These are phyloP conservation scores for Fopius arisanus DNA, from an alignment of 1,140 invertebrate species.

Conservation along the genomic window DNA sequence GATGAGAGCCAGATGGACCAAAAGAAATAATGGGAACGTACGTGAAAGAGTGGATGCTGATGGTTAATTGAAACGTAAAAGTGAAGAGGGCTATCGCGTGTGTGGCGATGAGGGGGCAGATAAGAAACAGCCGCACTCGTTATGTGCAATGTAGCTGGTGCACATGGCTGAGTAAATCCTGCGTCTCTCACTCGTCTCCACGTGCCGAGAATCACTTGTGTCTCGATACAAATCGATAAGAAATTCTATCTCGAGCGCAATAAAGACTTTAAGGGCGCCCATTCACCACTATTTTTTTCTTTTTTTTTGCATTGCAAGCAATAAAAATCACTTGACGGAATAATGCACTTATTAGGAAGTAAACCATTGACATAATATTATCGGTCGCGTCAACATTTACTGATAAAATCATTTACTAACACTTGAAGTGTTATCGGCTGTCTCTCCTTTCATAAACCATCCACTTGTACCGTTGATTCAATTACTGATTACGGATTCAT, in stretches of 20 bases:
- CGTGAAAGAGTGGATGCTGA: background rate
- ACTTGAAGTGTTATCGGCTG: too few species aligned
- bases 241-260: background rate
- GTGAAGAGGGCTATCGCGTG: slow-evolving; percentile 8
- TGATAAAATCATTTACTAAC: too few species aligned
- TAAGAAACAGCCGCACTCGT: slow-evolving; percentile 7
- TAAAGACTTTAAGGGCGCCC: background rate
- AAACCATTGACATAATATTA: background rate
- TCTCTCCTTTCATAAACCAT: too few species aligned
- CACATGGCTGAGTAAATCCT: slow-evolving; percentile 4
- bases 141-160: background rate
- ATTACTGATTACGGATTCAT: too few species aligned
- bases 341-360: background rate
- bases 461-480: too few species aligned
- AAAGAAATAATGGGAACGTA: slow-evolving; percentile 13
- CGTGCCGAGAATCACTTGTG: slow-evolving; percentile 8
- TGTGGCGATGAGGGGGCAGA: background rate
- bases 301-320: background rate
- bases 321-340: background rate
- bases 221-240: background rate
- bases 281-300: background rate
- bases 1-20: background rate
- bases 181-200: background rate
- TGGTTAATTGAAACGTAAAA: slow-evolving; percentile 11
- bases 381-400: background rate